Conservation (phyloP, 2,797 vertebrate species). For the Darevskia nairensis region DNA sequence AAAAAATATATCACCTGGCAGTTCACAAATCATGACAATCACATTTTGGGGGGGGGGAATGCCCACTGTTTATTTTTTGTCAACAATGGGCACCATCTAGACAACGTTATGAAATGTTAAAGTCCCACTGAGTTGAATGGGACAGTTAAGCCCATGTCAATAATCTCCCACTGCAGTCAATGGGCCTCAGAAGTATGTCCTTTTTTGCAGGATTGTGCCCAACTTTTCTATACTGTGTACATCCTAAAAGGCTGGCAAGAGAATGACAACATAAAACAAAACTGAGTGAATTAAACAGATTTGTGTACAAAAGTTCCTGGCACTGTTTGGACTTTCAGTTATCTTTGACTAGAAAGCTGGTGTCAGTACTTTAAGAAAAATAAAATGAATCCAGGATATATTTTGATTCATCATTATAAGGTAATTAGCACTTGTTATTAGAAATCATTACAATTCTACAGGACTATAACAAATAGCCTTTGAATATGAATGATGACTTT, state of each 20-base stretch:
- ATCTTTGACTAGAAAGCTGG: neutral
- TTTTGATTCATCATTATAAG: no score
- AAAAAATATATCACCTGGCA: conserved; percentile 9
- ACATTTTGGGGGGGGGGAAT: neutral
- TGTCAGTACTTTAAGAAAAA: neutral
- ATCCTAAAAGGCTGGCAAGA: neutral
- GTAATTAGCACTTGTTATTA: neutral
- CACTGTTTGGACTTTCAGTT: neutral
- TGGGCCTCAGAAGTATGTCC: neutral
- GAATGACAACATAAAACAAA: neutral
- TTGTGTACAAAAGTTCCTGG: neutral
- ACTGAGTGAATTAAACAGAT: neutral
- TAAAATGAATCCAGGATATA: no score
- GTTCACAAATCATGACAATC: conserved; percentile 14
- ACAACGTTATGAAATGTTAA: neutral
- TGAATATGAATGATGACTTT: neutral
- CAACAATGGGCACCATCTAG: neutral
- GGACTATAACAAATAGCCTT: neutral
- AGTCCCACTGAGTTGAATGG: neutral
- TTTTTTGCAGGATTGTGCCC: neutral
- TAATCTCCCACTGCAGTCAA: neutral
- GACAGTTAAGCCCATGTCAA: neutral
- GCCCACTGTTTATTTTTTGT: neutral
- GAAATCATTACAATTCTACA: neutral
- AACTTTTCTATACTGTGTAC: neutral